phyloP scores from a whole-genome alignment of 2,888 invertebrate genomes.

The Callyntrura sp. region DNA sequence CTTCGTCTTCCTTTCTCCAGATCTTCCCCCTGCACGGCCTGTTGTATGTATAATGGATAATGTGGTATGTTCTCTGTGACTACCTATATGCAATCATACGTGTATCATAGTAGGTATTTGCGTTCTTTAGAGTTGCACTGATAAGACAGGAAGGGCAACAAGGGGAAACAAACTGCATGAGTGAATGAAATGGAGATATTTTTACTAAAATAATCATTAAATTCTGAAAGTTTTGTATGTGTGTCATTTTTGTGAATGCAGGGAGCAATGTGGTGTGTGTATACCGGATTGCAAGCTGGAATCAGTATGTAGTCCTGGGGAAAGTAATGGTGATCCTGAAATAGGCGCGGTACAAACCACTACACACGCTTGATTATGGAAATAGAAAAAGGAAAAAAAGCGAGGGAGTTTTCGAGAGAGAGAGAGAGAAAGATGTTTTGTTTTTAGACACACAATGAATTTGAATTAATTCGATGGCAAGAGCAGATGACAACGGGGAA shows the following conservation, averaged over 20 bases:
- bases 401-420: slow-evolving; percentile 9
- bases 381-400: slow-evolving; percentile 11
- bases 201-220: slow-evolving; percentile 32
- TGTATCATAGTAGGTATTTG: not conserved
- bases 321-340: not conserved
- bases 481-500: slow-evolving; percentile 66
- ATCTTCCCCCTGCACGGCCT: slow-evolving; percentile 2
- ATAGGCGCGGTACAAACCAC: not conserved
- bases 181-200: slow-evolving; percentile 26
- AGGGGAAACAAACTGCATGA: slow-evolving; percentile 41
- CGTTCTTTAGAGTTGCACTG: not conserved
- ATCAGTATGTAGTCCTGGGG: not conserved
- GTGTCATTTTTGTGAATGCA: not conserved
- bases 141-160: slow-evolving; percentile 24
- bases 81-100: not conserved
- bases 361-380: slow-evolving; percentile 20
- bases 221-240: not conserved
- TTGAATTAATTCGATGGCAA: slow-evolving; percentile 68
- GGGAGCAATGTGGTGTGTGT: not conserved
- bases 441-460: slow-evolving; percentile 55
- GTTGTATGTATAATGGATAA: slow-evolving; percentile 29
- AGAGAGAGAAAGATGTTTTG: slow-evolving; percentile 25
- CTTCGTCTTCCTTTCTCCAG: slow-evolving; percentile 31
- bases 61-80: not conserved
- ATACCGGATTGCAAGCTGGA: not conserved